Evolutionary conservation across 1,140 invertebrate species (phyloP), one percentile per base, ranked within the genome.

Genomic region (Brachionus rubens): DNA sequence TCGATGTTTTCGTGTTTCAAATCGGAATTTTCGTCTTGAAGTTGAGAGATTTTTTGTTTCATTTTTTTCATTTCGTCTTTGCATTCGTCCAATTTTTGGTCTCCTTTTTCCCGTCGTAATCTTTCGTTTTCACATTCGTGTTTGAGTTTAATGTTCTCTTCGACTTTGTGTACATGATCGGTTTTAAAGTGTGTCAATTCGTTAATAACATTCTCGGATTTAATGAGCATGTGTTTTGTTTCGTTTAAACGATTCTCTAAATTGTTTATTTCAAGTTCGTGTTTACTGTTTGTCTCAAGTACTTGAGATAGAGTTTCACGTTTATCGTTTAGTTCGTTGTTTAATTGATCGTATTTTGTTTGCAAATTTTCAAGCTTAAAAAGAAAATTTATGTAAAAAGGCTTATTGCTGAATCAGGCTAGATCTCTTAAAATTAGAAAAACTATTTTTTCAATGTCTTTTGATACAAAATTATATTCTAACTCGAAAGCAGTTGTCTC

Each of bases 1-100:
- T 72, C 68, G 19, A 48, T 21, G 24, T 72, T 72, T 41, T 72
- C 46, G n/a, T 72, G 68, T 48, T 50, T 72, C 4, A 72, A 46
- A 43, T 72, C 68, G 14, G 46, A 19, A 50, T 54, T 50, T 12
- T 72, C 46, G 9, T 72, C 43, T 3, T 72, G 68, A 12, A 50
- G 6, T 16, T 28, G n/a, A 12, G 16, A 19, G 10, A 50, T 36
- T 48, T 50, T 72, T 36, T 50, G 46, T 46, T 72, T 72, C 16
- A 72, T 3, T 50, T 72, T 54, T 54, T 72, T 72, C 1, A 30
- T 4, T 40, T 72, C 68, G 24, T 48, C 46, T 24, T 50, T 72
- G 9, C 28, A 10, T 4, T 72, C 46, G 2, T 72, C 46, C 12
- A 33, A 26, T 50, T 36, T 50, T 28, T 16, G 36, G 6, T 72